Evolutionary conservation across 2,113 vertebrate species (phyloP), one percentile per base, ranked within the genome.

Genomic region (Leucosticte australis): DNA sequence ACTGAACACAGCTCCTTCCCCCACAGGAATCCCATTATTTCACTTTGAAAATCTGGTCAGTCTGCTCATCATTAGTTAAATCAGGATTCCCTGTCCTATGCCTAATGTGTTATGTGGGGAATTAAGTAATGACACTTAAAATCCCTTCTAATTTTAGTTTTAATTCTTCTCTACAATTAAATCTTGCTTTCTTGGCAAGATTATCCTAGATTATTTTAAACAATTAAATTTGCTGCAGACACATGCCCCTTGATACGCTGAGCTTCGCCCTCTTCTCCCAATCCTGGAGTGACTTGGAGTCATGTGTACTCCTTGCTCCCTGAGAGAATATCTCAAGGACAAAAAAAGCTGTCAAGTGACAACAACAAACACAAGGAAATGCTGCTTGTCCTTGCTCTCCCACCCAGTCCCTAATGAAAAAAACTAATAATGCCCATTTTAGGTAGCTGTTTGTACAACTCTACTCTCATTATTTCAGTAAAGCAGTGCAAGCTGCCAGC

Each of bases 171-270:
- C 35, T 87, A 79, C 73, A 92, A 95, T 92, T 87, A 79, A 85
- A 87, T 78, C 37, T 85, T 75, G 5, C 65, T 84, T 92, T 71
- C 53, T 89, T 89, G 60, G 75, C 65, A 83, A 75, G 90, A 89
- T 91, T 94, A 83, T 71, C 95, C 73, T 68, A 27, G 76, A 87
- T 95, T 96, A 92, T 96, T 96, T 92, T 80, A 77, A 96, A 87
- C 67, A 94, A 90, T 80, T 63, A 62, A 20, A 87, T 96, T 90
- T 95, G 22, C 69, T 71, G 59, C 39, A 37, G 77, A 77, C 76
- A 62, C 6, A 4, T 56, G 75, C 87, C 57, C 42, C 62, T 91
- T 82, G 57, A 71, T 83, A 60, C 0, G 0, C 21, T 77, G 71
- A 74, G 47, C 55, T 83, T 68, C 52, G 60, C 44, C 21, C 57